phyloP scores from a whole-genome alignment of 2,113 vertebrate genomes.

The Rhegmatorhina hoffmannsi region DNA sequence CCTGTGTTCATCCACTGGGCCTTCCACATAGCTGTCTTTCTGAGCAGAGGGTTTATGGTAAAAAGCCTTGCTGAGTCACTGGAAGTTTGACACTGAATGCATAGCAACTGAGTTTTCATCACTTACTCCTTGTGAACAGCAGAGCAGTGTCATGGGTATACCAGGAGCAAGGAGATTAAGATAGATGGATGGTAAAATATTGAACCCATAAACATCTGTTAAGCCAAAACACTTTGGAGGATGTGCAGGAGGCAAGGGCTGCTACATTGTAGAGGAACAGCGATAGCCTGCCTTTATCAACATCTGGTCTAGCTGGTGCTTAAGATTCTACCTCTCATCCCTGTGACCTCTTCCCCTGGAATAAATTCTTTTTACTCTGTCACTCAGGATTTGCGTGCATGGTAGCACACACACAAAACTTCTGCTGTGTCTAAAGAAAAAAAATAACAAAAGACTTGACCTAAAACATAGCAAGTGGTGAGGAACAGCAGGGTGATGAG shows the following conservation, averaged over 20 bases:
- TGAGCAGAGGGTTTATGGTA: not conserved
- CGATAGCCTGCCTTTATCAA: constrained; percentile 20
- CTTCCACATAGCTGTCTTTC: not conserved
- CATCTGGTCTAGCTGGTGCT: constrained; percentile 40
- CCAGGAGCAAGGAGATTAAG: constrained; percentile 37
- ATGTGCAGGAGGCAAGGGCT: not conserved
- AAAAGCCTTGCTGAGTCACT: constrained; percentile 22
- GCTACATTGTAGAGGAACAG: not conserved
- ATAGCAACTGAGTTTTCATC: not conserved
- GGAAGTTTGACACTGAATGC: not conserved
- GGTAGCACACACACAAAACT: not conserved
- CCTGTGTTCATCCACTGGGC: not conserved
- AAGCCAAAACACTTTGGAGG: constrained; percentile 45
- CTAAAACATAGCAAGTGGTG: not conserved
- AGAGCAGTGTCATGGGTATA: not conserved
- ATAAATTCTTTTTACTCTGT: constrained; percentile 8
- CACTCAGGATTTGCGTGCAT: not conserved
- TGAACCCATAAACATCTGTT: constrained; percentile 51
- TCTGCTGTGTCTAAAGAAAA: not conserved
- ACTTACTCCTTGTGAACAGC: not conserved
- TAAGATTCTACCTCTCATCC: constrained; percentile 23
- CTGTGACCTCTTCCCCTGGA: constrained; percentile 19
- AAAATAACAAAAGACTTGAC: not conserved
- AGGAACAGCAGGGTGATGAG: not conserved
- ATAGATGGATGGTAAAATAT: constrained; percentile 48